phyloP scores from a whole-genome alignment of 2,797 vertebrate genomes.

The Cebuella pygmaea region DNA sequence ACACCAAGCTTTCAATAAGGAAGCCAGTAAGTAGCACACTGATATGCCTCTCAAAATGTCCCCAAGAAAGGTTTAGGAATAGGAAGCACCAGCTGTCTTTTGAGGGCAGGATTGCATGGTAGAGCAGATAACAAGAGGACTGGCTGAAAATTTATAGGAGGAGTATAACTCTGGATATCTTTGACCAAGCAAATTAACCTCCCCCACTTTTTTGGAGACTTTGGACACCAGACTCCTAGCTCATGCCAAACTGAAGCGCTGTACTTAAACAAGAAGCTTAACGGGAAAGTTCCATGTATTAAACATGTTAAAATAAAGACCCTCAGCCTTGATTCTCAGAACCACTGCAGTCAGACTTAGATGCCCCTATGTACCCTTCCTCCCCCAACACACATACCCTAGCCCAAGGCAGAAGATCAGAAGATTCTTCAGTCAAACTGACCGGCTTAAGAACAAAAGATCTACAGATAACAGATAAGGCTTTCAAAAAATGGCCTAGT shows the following conservation, averaged over 20 bases:
- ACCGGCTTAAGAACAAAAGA: conserved; percentile 45
- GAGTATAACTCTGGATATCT: neutral
- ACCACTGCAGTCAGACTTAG: neutral
- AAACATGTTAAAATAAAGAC: conserved; percentile 56
- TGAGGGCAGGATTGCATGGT: neutral
- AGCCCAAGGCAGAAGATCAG: neutral
- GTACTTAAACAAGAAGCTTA: conserved; percentile 23
- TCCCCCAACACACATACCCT: neutral
- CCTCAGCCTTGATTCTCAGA: neutral
- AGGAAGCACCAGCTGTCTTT: conserved; percentile 16
- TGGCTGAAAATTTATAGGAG: neutral
- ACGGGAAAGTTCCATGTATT: neutral
- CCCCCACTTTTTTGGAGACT: neutral
- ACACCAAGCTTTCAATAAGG: neutral
- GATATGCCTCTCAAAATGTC: neutral
- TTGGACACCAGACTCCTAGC: neutral
- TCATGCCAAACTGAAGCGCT: conserved; percentile 44
- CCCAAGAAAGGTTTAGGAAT: conserved; percentile 4
- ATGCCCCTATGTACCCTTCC: neutral
- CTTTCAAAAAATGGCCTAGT: conserved; percentile 6
- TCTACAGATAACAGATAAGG: neutral
- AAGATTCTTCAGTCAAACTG: conserved; percentile 35
- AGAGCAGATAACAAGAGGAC: neutral
- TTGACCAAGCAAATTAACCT: conserved; percentile 24
- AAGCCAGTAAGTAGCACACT: conserved; percentile 25